Conservation (phyloP, 1,140 invertebrate species). For the Bursaphelenchus mucronatus region DNA sequence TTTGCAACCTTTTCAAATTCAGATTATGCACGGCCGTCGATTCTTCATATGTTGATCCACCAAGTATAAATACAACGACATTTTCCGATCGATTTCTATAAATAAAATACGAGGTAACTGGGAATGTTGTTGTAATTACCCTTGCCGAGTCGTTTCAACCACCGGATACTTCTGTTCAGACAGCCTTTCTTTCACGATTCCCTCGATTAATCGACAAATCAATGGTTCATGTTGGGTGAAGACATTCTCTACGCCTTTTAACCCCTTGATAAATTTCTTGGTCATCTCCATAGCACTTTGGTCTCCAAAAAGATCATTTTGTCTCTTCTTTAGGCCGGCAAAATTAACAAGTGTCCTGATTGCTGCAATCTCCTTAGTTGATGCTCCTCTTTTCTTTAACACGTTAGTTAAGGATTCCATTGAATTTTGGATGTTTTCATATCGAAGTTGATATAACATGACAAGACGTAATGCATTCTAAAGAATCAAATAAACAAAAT, state of each 20-base stretch:
- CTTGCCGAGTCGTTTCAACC: constrained; percentile 28
- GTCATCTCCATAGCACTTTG: constrained; percentile 59
- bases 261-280: constrained; percentile 55
- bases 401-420: constrained; percentile 54
- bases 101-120: constrained; percentile 14
- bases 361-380: constrained; percentile 31
- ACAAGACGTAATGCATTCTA: constrained; percentile 82
- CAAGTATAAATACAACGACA: constrained; percentile 88
- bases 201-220: constrained; percentile 51
- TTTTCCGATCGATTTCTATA: constrained; percentile 68
- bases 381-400: constrained; percentile 33
- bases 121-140: constrained; percentile 26
- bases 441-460: constrained; percentile 84
- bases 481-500: constrained; percentile 44
- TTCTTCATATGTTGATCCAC: constrained; percentile 95
- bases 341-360: constrained; percentile 45
- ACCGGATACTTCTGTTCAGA: constrained; percentile 35
- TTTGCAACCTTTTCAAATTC: constrained; percentile 67
- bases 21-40: constrained; percentile 78
- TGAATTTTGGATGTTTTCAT: constrained; percentile 75
- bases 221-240: constrained; percentile 60
- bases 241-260: constrained; percentile 60
- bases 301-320: constrained; percentile 55
- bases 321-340: constrained; percentile 41
- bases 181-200: constrained; percentile 36